Base-by-base conservation (phyloP, 1,140 invertebrate genomes). In the Macrocentrus cingulum region DNA sequence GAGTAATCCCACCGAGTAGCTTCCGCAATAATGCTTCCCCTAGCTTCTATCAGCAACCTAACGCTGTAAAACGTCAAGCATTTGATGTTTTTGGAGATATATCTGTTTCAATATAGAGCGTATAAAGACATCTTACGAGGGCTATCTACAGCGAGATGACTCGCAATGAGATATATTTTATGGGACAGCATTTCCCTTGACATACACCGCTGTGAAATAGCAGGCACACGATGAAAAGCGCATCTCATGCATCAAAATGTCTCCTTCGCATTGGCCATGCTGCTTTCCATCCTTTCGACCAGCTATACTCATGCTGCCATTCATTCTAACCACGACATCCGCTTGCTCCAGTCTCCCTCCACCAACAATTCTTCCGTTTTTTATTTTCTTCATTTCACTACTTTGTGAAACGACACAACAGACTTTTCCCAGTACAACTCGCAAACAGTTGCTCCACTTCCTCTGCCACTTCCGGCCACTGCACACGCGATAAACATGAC, bases 141-240 rank as follows among this genome's bases (percentile, higher is more conserved):
- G 53, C 59, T 61, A 61, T 61, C 59, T 41, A 49, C 37, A 64
- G 59, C 66, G 70, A 67, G 69, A 64, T 66, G 68, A 59, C 64
- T 64, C 63, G 66, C 63, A 18, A 16, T 16, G 60, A 75, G 72
- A 75, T 76, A 77, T 76, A 72, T 74, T 76, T 76, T 76, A 78
- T 75, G 70, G 63, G 63, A 60, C 62, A 69, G 69, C 72, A 67
- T 76, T 74, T 76, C 67, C 70, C 63, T 50, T 70, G 72, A 73
- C 70, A 64, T 62, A 66, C 60, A 57, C 54, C 54, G 54, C 60
- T 48, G 37, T 65, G 68, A 70, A 69, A 62, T 65, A 67, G 61
- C 63, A n/a, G n/a, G n/a, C n/a, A n/a, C 67, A 19, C 32, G 56
- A 46, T 39, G 46, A 37, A 46, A 44, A 51, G 46, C 7, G 25